phyloP scores from a whole-genome alignment of 2,113 vertebrate species.

The Arvicanthis niloticus region DNA sequence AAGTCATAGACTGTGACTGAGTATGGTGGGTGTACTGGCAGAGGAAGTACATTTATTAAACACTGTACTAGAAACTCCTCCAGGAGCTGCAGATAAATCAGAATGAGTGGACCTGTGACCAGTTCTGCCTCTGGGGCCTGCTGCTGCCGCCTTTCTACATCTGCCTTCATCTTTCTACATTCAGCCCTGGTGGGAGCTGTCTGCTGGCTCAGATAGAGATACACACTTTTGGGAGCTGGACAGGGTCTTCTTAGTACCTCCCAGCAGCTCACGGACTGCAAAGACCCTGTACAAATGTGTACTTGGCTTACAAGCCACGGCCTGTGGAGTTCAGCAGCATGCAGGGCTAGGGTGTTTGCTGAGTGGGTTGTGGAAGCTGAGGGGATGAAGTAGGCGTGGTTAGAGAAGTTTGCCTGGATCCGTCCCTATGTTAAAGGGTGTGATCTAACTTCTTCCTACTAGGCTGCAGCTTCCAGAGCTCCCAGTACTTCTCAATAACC shows the following conservation, averaged over 20 bases:
- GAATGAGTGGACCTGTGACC: not conserved
- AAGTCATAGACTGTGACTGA: not conserved
- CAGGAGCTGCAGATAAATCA: constrained; percentile 18
- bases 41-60: constrained; percentile 27
- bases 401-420: not conserved
- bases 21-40: not conserved
- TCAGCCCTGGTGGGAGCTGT: not conserved
- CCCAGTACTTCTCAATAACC: not conserved
- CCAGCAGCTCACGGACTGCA: too few relatives aligned
- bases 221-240: not conserved
- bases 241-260: not conserved
- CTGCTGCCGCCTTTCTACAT: not conserved
- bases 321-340: not conserved
- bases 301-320: too few relatives aligned
- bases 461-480: not conserved
- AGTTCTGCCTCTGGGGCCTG: not conserved
- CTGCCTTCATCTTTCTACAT: not conserved
- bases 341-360: not conserved
- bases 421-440: not conserved
- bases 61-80: not conserved
- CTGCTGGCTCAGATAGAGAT: not conserved
- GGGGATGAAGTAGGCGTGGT: accelerated
- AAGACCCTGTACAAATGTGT: not conserved
- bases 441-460: too few relatives aligned
- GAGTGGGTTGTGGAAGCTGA: not conserved